Base-by-base conservation (phyloP, 2,888 invertebrate genomes). In the Erebia palarica region DNA sequence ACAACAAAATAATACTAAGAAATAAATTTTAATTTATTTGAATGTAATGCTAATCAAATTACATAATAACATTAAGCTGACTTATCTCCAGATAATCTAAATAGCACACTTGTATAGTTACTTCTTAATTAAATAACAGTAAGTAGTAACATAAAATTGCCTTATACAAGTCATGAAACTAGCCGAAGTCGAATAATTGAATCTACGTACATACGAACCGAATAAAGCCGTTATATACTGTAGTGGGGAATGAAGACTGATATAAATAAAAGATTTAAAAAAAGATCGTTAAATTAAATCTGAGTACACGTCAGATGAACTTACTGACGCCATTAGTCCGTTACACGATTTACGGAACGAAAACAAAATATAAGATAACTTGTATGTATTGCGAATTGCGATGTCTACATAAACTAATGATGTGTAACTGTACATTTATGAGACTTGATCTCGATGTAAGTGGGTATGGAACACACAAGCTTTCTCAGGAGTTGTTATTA, bases 61-160 rank as follows among this genome's bases (percentile, higher is more conserved):
- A 59, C 65, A 68, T 69, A n/a, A 67, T 69, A 11, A 57, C 64
- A 55, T 63, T 57, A 21, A 65, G 36, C 11, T 36, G 49, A 14
- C 14, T 49, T 58, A 71, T 68, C 63, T 57, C 11, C 57, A n/a
- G 57, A 67, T 71, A 71, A 72, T 72, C 65, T 65, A 55, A 65
- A 61, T 47, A 58, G 68, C n/a, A 72, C 57, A 60, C 64, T 64
- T 11, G 21, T 47, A 67, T 51, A 36, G 36, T 36, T 36, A 51
- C 59, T 67, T 64, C 67, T 70, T 70, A 73, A 70, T 67, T 49
- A 64, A 73, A 57, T 68, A 49, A 63, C 63, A 49, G 67, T 70
- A 65, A 49, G 49, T 49, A 49, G 67, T 70, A 65, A 72, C 49
- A 73, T 42, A 16, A 60, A 69, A 68, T 73, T 67, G 47, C 44